Base-by-base conservation (phyloP, 2,113 vertebrate species). In the Malaclemys terrapin region DNA sequence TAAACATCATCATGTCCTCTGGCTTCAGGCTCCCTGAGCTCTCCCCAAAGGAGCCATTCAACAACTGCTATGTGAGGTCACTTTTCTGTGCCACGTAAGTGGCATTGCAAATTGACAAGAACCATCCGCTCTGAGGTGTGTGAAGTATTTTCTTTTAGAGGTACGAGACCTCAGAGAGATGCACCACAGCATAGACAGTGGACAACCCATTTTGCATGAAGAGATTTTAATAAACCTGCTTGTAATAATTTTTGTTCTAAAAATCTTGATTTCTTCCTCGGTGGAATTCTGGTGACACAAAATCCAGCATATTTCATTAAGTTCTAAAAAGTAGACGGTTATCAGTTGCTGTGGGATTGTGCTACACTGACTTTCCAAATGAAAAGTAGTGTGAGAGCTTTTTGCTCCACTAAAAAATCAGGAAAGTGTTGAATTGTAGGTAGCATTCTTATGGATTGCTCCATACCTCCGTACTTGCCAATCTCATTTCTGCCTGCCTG, bases 161-260 rank as follows among this genome's bases (percentile, higher is more conserved):
- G 29, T 25, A 13, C 50, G 78, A 75, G 42, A 86, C 45, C 45
- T 3, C 24, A 54, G 42, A 47, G 0, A 0, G 2, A 3, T 2
- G 38, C 13, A 1, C 0, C 1, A 19, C 8, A 8, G 4, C 5
- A 4, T 6, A 3, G 29, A 8, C 9, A 22, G 14, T 3, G 20
- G 17, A 22, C 11, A 80, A 25, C 12, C 78, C 89, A 6, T 5
- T 89, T 85, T 42, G 27, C 4, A 50, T 7, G 6, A 10, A 42
- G 13, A 45, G 79, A 1, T 45, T 6, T 4, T 1, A 27, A 29
- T 5, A 22, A 35, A 0, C 12, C 0, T 0, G 4, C 0, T 76
- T 84, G 38, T 12, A 76, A 45, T 76, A 3, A 76, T 45, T 76
- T 76, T 76, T 76, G 72, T 27, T 25, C 42, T 45, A 45, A 45